Base-by-base conservation (phyloP, 2,797 vertebrate species). In the Acipenser ruthenus region DNA sequence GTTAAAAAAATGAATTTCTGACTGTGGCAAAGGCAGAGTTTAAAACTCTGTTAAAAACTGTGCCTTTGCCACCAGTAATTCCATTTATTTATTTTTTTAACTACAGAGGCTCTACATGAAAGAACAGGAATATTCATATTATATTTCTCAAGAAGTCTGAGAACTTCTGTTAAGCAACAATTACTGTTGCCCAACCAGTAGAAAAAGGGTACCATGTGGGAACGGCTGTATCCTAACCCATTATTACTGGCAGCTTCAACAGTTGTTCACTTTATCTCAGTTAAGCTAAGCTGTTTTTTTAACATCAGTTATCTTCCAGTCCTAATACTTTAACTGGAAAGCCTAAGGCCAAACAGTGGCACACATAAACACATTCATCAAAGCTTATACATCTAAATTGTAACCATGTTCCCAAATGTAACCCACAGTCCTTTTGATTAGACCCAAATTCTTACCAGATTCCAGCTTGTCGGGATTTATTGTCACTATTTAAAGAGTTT, bases 281-380 rank as follows among this genome's bases (percentile, higher is more conserved):
- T 18, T 62, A 62, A 23, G 10, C 47, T 62, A 62, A 62, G 60
- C 18, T 7, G 6, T 58, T 62, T 62, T 37, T 18, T 62, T 18
- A 62, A 37, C 5, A 37, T 37, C 37, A 37, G 37, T 4, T 37
- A 60, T 62, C 18, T 62, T 18, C 5, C 18, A 9, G 60, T 23
- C 47, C 8, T 37, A 62, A 6, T 3, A 62, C 10, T 62, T 62
- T 62, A 62, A 37, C 60, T 62, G 10, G 11, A 62, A n/a, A 7
- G 18, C 18, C 11, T 15, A 48, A 62, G 60, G 60, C 47, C 18
- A 62, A 37, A 62, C 60, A 37, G 60, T 62, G 60, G 60, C 60
- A 62, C 23, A 11, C 60, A 62, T 62, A 62, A 23, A 62, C 23
- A 18, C 62, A 15, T 62, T 62, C 60, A 18, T 62, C 60, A 62